Base-by-base conservation (phyloP, 2,797 vertebrate genomes). In the Nothura maculosa region DNA sequence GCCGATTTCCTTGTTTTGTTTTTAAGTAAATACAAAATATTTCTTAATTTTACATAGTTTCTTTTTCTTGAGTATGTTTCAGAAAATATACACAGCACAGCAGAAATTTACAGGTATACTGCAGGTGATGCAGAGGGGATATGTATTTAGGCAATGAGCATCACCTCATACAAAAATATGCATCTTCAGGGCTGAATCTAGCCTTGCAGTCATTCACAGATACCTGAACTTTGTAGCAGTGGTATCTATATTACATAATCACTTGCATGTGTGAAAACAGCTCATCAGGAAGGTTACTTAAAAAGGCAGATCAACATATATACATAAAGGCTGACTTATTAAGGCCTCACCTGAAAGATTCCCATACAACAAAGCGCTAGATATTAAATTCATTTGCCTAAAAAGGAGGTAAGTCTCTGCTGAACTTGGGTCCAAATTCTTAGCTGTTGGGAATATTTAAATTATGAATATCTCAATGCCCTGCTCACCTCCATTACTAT, bases 1-100 rank as follows among this genome's bases (percentile, higher is more conserved):
- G 18, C 60, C 85, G 58, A 38, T 84, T 94, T 90, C 78, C 85
- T 91, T 90, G 91, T 75, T 94, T 91, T 87, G 72, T 1, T 92
- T 89, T 91, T 10, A 82, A 84, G 72, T 86, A 92, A 93, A 94
- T 80, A 94, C 50, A 74, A 92, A 21, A 58, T 12, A 82, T 80
- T 58, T 88, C 78, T 91, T 89, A 47, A 81, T 74, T 90, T 83
- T 69, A 78, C 45, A 76, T 66, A 78, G 68, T 63, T 94, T 67
- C n/a, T 87, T 92, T 82, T 4, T 2, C 73, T n/a, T 72, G 55
- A 93, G 70, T 1, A 42, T 20, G 36, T 58, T 82, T 90, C 87
- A 74, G 63, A 78, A 95, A 89, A 88, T 61, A 68, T 79, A 48
- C 42, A 58, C 85, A 90, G 57, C 32, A 73, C n/a, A 4, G 11